Conservation (phyloP, 2,113 vertebrate species). For the Ramphastos sulfuratus region DNA sequence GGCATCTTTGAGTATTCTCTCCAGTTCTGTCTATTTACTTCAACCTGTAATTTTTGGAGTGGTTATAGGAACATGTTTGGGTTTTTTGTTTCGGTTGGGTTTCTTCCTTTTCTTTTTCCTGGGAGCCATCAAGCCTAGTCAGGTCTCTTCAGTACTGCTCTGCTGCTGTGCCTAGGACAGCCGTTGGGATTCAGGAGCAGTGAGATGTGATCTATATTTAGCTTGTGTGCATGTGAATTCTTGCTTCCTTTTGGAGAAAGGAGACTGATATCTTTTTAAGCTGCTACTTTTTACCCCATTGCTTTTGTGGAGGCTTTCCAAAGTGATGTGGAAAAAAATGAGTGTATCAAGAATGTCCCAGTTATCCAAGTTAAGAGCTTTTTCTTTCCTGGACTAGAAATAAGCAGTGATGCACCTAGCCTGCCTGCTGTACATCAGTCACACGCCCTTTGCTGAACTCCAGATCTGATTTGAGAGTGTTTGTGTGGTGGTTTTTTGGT, state of each 20-base stretch:
- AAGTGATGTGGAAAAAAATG: background rate
- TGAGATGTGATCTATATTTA: slow-evolving; percentile 2
- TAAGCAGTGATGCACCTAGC: background rate
- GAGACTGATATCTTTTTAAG: slow-evolving; percentile 1
- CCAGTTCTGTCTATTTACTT: background rate
- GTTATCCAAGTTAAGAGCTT: background rate
- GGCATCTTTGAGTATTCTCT: background rate
- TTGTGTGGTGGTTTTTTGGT: background rate
- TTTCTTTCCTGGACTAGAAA: background rate
- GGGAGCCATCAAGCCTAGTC: background rate
- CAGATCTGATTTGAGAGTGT: rapidly evolving
- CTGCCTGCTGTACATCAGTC: background rate
- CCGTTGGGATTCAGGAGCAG: background rate
- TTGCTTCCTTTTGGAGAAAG: background rate
- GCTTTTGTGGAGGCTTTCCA: background rate
- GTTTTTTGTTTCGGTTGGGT: background rate
- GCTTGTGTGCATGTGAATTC: background rate
- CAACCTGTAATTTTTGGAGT: background rate
- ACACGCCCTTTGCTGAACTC: background rate
- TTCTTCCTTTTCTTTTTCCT: background rate
- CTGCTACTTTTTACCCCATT: background rate
- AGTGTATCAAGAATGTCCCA: slow-evolving; percentile 9
- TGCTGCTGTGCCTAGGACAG: background rate
- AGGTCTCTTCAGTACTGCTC: background rate
- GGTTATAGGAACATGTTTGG: background rate